Conservation (phyloP, 2,113 vertebrate species). For the Pipa parva region DNA sequence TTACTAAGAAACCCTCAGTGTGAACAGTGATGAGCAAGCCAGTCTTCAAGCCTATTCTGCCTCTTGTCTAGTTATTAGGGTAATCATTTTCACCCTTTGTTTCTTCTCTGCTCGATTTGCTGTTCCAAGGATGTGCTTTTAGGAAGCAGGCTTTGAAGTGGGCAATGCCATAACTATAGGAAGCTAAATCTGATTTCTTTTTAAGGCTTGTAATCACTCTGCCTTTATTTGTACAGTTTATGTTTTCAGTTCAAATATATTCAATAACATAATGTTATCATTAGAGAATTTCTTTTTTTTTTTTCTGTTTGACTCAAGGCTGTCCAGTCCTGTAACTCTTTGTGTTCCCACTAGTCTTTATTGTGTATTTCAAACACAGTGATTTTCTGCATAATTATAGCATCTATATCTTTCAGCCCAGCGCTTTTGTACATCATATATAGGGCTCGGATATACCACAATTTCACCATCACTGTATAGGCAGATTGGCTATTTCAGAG, state of each 20-base stretch:
- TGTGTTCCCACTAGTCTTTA: too few relatives aligned
- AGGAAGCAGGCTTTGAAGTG: conserved; percentile 25
- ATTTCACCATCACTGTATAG: too few relatives aligned
- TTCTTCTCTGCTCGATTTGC: background rate
- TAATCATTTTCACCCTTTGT: background rate
- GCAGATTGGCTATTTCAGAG: too few relatives aligned
- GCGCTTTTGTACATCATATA: too few relatives aligned
- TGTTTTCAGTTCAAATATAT: background rate
- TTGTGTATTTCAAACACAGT: too few relatives aligned
- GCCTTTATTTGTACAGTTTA: background rate
- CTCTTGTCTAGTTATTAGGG: background rate
- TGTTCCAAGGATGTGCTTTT: background rate
- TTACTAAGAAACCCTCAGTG: background rate
- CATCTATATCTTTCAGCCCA: too few relatives aligned
- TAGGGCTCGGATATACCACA: too few relatives aligned
- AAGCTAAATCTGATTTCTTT: conserved; percentile 1
- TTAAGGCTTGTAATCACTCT: background rate
- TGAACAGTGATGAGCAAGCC: background rate
- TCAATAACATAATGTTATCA: too few relatives aligned
- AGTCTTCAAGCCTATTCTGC: conserved; percentile 23
- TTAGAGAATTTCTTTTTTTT: too few relatives aligned
- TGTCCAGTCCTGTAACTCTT: too few relatives aligned
- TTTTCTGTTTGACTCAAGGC: too few relatives aligned
- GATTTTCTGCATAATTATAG: too few relatives aligned
- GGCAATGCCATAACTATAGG: background rate